Base-by-base conservation (phyloP, 2,113 vertebrate genomes). In the Murina feae region DNA sequence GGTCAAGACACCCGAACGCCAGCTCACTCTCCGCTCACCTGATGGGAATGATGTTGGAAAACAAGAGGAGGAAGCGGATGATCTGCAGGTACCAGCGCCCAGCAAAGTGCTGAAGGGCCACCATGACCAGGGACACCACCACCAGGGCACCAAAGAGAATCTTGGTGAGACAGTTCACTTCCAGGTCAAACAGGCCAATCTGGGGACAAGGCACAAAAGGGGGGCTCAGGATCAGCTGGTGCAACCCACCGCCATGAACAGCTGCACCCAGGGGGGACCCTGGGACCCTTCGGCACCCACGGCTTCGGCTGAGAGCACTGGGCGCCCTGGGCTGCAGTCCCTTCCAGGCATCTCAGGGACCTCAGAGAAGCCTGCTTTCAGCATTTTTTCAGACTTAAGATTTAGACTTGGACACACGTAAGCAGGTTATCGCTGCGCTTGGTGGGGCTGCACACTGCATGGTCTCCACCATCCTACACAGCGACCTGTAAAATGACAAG, bases 21-120 rank as follows among this genome's bases (percentile, higher is more conserved):
- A 37, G 68, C 51, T 10, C 0, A 0, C 6, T 0, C 39, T 0
- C 1, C 0, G 65, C 98, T 65, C 13, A 99, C 99, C 99, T 99
- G 81, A 99, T 99, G 91, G 99, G 99, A 58, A 99, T 99, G 69
- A 99, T 99, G 97, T 99, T 99, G 23, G 99, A 99, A 93, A 99
- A 99, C 9, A 99, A 98, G 68, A 99, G 98, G 13, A 99, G 98
- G 97, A 99, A 99, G 47, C 99, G 99, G 96, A 99, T 98, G 95
- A 99, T 99, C 98, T 99, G 99, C 5, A 99, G 99, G 97, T 99
- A 99, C 99, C 99, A 99, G 8, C 99, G 99, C 0, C 99, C 99
- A 0, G 99, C 99, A 0, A 99, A 99, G 97, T 99, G 99, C 97
- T 99, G 99, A 0, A 99, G 99, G 3, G 99, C 99, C 68, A 99